Base-by-base conservation (phyloP, 23 tunicate species). In the Phallusia fumigata region DNA sequence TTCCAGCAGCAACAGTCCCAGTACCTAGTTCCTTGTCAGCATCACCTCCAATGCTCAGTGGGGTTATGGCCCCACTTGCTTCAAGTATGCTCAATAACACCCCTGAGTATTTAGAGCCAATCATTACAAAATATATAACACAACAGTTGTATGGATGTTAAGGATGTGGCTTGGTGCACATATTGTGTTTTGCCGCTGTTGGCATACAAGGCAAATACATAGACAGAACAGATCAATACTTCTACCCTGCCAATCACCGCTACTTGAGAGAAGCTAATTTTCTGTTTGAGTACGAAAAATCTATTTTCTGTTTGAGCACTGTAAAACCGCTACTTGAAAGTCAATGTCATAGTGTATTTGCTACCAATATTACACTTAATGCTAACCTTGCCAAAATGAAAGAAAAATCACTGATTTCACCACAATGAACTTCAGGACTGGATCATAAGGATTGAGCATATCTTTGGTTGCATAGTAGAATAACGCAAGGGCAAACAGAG, bases 331-430 rank as follows among this genome's bases (percentile, higher is more conserved):
- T n/a, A n/a, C n/a, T n/a, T n/a, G 58, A 51, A 51, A 13, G 18
- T 13, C 58, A 51, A 13, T 51, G 58, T 51, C 18, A 18, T 51
- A 51, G 18, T 13, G 58, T 15, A 18, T 18, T 51, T 51, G 22
- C 34, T 22, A 10, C 8, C 3, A 58, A 58, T 6, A 40, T 5
- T 40, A 58, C 15, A 58, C 1, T 24, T 58, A 13, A 30, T 22
- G 13, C 88, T 84, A 32, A 92, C 97, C 99, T 95, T 95, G 99
- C 99, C 99, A 95, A 49, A 95, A 95, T 0, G 99, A 95, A 65
- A 95, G 96, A 40, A 95, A 95, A 90, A 95, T 95, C 28, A 95
- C 99, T 19, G 99, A 90, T 64, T 95, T 95, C 84, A 95, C 99
- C 32, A 88, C 85, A 52, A 90, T 77, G 88, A 95, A 95, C 85